Evolutionary conservation across 2,888 invertebrate species (phyloP).

Genomic region (Polydrusus pterygomalis): DNA sequence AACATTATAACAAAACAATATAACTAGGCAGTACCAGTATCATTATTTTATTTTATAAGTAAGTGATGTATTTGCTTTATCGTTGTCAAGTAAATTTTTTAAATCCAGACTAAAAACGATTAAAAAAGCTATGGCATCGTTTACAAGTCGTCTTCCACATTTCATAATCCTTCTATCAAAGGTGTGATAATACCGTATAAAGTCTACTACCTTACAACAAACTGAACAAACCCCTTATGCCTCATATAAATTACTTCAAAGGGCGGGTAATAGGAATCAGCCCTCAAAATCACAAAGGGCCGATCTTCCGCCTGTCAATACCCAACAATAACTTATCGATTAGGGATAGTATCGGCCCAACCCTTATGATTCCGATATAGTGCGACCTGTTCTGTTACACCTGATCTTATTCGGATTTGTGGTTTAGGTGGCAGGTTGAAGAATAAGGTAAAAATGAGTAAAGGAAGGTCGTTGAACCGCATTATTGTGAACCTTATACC

Average conservation of each 20-base stretch:
- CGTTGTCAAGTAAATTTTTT: too few relatives aligned
- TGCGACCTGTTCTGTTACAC: conserved; percentile 43
- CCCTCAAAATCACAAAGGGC: conserved; percentile 38
- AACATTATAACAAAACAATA: too few relatives aligned
- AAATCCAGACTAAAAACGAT: too few relatives aligned
- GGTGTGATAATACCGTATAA: conserved; percentile 32
- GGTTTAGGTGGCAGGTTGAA: conserved; percentile 29
- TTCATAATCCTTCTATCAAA: conserved; percentile 5
- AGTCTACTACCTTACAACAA: conserved; percentile 24
- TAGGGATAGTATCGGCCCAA: conserved; percentile 35
- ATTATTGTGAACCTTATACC: background rate
- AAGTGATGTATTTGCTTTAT: too few relatives aligned
- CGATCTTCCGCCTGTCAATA: conserved; percentile 50
- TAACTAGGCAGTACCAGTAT: too few relatives aligned
- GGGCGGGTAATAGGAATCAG: conserved; percentile 32
- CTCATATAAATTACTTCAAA: conserved; percentile 31
- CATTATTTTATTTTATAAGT: too few relatives aligned
- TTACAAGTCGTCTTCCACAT: too few relatives aligned
- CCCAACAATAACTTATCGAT: conserved; percentile 47
- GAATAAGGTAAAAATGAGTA: conserved; percentile 11
- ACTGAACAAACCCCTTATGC: too few relatives aligned
- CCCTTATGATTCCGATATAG: conserved; percentile 30
- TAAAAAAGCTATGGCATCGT: too few relatives aligned
- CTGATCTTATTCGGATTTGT: conserved; percentile 30
- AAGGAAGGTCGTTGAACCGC: conserved; percentile 16